phyloP scores from a whole-genome alignment of 1,140 invertebrate species.

The Ips typographus region DNA sequence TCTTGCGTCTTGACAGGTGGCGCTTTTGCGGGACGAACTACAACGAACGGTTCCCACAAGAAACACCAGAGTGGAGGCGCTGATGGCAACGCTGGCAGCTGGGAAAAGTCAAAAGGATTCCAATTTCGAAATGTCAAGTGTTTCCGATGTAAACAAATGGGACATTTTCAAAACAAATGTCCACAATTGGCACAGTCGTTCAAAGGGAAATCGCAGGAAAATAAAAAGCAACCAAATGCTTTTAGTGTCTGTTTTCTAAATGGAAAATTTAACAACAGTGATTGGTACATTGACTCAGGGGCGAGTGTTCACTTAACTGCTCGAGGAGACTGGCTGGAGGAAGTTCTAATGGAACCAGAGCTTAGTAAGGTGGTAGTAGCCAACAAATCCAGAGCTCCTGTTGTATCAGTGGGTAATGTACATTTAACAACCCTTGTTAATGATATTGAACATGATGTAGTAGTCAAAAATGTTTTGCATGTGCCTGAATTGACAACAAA shows the following conservation, averaged over 20 bases:
- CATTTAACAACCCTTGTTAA: background rate
- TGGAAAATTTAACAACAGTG: slow-evolving; percentile 32
- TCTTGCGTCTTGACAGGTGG: background rate
- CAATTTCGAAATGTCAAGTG: slow-evolving; percentile 10
- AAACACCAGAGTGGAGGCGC: background rate
- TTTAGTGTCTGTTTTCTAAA: slow-evolving; percentile 30
- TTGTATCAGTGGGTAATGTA: slow-evolving; percentile 24
- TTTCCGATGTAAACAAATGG: slow-evolving; percentile 33
- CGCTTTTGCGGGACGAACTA: slow-evolving; percentile 17
- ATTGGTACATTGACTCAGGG: slow-evolving; percentile 44
- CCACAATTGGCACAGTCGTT: slow-evolving; percentile 1
- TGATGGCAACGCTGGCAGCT: background rate
- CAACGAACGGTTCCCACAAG: background rate
- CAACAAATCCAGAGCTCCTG: slow-evolving; percentile 9
- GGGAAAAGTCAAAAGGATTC: background rate
- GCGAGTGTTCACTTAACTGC: slow-evolving; percentile 42
- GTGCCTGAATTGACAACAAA: no score
- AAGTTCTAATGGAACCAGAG: background rate
- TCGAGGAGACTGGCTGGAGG: slow-evolving; percentile 34
- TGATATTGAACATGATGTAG: no score
- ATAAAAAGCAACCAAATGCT: slow-evolving; percentile 7
- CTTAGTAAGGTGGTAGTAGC: slow-evolving; percentile 23
- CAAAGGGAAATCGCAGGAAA: background rate
- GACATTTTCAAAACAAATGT: slow-evolving; percentile 24
- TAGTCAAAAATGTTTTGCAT: no score